A percentile compares a stretch with the other conserved stretches of the same genome.
Conservation (phyloP, 2,888 invertebrate genomes). For the Helleia helle region DNA sequence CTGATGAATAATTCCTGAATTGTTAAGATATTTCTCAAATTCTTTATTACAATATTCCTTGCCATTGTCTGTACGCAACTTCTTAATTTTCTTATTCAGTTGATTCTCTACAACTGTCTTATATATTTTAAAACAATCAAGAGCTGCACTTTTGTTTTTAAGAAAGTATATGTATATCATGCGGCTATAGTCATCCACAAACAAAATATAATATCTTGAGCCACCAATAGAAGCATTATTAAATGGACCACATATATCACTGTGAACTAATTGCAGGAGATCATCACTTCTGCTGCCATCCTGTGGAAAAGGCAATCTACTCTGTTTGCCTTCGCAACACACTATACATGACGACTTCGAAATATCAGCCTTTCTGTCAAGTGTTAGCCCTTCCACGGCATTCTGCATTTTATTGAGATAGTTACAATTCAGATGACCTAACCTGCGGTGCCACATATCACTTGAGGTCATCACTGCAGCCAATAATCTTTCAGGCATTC, state of each 20-base stretch:
- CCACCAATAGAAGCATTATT: slow-evolving; percentile 11
- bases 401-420: neutral
- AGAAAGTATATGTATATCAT: slow-evolving; percentile 21
- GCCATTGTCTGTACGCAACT: slow-evolving; percentile 17
- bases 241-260: slow-evolving; percentile 19
- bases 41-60: no score
- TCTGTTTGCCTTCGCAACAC: slow-evolving; percentile 11
- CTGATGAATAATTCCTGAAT: slow-evolving; percentile 21
- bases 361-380: neutral
- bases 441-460: neutral
- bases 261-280: slow-evolving; percentile 14
- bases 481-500: neutral
- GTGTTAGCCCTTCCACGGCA: neutral
- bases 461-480: neutral
- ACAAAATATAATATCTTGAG: slow-evolving; percentile 9
- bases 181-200: slow-evolving; percentile 7
- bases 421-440: neutral
- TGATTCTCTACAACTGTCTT: slow-evolving; percentile 9
- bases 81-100: neutral
- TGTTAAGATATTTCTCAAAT: slow-evolving; percentile 15
- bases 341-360: neutral
- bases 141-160: slow-evolving; percentile 19
- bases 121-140: slow-evolving; percentile 17
- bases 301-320: slow-evolving; percentile 9
- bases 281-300: slow-evolving; percentile 15